Percentiles rank a stretch among this genome's conserved stretches.
phyloP scores from a whole-genome alignment of 2,888 invertebrate species.

The Torymus tubicola region DNA sequence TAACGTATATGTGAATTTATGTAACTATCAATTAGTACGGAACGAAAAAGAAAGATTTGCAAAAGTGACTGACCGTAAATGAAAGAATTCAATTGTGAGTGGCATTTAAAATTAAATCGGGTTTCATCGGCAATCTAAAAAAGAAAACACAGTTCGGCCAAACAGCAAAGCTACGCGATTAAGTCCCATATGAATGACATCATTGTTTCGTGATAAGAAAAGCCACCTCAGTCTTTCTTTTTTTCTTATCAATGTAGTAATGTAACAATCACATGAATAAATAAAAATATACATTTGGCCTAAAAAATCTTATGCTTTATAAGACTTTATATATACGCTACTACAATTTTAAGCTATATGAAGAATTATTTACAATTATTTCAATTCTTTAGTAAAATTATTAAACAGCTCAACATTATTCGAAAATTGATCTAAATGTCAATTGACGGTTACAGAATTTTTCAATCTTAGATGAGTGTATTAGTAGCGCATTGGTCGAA shows the following conservation, averaged over 20 bases:
- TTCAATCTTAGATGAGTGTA: too few relatives aligned
- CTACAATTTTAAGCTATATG: too few relatives aligned
- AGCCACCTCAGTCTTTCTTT: conserved; percentile 18
- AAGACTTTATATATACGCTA: too few relatives aligned
- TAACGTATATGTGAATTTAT: background rate
- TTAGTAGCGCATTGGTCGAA: too few relatives aligned
- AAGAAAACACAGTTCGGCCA: conserved; percentile 32
- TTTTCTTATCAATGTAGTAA: conserved; percentile 32
- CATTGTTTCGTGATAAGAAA: conserved; percentile 28
- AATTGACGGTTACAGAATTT: too few relatives aligned
- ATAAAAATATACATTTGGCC: conserved; percentile 23
- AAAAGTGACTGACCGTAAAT: conserved; percentile 29
- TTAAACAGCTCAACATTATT: too few relatives aligned
- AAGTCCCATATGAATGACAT: conserved; percentile 39
- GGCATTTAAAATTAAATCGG: conserved; percentile 11
- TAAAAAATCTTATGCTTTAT: conserved; percentile 17
- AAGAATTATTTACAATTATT: too few relatives aligned
- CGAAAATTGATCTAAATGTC: too few relatives aligned
- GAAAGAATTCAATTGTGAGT: conserved; percentile 39
- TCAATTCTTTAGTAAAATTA: too few relatives aligned
- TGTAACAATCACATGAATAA: conserved; percentile 16
- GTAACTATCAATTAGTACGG: background rate
- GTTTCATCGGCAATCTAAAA: conserved; percentile 18
- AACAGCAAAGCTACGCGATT: background rate
- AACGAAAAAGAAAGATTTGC: background rate